Conservation (phyloP, 53 echinoderm and acorn worm species). For the Antedon mediterranea region DNA sequence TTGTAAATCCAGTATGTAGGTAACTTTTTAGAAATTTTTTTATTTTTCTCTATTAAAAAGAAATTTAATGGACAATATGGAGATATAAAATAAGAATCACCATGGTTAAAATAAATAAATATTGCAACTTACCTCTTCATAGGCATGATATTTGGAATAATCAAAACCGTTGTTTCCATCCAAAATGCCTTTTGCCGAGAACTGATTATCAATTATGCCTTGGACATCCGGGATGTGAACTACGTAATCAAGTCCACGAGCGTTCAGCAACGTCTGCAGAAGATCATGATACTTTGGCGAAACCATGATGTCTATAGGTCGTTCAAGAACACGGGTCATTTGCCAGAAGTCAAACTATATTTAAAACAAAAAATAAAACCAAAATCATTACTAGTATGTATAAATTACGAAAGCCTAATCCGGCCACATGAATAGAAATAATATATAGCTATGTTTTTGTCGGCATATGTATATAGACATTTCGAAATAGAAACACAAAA, state of each 20-base stretch:
- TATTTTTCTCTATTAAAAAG: too few relatives aligned
- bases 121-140: constrained; percentile 23
- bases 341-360: constrained; percentile 57
- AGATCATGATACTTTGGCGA: constrained; percentile 12
- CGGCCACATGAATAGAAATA: too few relatives aligned
- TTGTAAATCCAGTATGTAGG: too few relatives aligned
- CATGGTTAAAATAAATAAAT: not conserved
- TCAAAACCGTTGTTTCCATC: constrained; percentile 20
- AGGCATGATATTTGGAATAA: constrained; percentile 49
- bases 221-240: constrained; percentile 61
- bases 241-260: constrained; percentile 24
- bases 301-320: constrained; percentile 53
- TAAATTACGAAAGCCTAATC: too few relatives aligned
- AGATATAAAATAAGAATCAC: too few relatives aligned
- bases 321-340: constrained; percentile 7
- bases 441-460: too few relatives aligned
- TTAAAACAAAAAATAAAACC: not conserved
- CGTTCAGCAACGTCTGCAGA: constrained; percentile 20
- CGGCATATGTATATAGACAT: too few relatives aligned
- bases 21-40: too few relatives aligned
- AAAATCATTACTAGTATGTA: too few relatives aligned
- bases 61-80: too few relatives aligned
- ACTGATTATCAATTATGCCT: constrained; percentile 29
- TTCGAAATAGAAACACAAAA: too few relatives aligned
- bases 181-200: not conserved